Evolutionary conservation across 2,113 vertebrate genomes (phyloP), one percentile per base, ranked within the genome.

Genomic region (Alosa alosa): DNA sequence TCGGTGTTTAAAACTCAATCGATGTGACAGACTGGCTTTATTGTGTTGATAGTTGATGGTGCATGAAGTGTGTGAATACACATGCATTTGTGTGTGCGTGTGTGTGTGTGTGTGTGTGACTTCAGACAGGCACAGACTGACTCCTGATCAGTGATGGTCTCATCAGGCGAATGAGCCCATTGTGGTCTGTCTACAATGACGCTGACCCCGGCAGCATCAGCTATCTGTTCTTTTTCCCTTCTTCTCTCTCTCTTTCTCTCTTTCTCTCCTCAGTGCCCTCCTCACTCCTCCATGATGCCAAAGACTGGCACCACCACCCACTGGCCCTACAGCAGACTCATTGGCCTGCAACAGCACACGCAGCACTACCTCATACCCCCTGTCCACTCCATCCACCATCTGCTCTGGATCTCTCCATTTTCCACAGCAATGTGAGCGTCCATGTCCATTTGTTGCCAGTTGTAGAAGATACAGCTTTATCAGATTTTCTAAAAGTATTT

Each of bases 61-160:
- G 41, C 3, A 45, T 36, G 78, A 57, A 45, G 81, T 75, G 68
- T 36, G 84, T 78, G n/a, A 78, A 78, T 78, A 13, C 25, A 72
- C 8, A 31, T 72, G 64, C 11, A 13, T 31, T 13, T 13, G 36
- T 44, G 44, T 22, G 83, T 75, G 55, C 78, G 44, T 81, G 47
- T 81, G n/a, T 49, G 41, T 75, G 84, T 78, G 44, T 84, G 45
- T 57, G 36, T 45, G 44, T 68, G 4, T 20, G 60, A 6, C n/a
- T 68, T 72, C 64, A 72, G 64, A 72, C 72, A 31, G 11, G 72
- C 31, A 78, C 72, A 78, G 72, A 15, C 72, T 78, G 72, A 15
- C 60, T 64, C 60, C 60, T 5, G 60, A 22, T 64, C 60, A 64
- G 60, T 25, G 60, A n/a, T 64, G 60, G 60, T 64, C 60, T 64